These are phyloP conservation scores for Hydrocynus forskahlii DNA, from an alignment of 2,797 vertebrate genomes.

Conservation along the genomic window DNA sequence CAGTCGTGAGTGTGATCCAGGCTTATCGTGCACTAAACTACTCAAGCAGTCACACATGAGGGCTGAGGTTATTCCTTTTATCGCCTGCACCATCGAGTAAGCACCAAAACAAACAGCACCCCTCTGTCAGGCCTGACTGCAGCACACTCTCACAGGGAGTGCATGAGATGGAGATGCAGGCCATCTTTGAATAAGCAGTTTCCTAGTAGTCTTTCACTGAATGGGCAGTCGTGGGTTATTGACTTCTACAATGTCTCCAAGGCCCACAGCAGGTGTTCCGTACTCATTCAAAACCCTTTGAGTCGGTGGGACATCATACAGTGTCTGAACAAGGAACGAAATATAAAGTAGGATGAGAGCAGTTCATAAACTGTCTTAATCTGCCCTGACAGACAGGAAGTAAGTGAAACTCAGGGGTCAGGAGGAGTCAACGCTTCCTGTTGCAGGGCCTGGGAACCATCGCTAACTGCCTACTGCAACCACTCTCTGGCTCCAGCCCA, in stretches of 20 bases:
- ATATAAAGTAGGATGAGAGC: conserved; percentile 29
- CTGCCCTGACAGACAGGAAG: conserved; percentile 71
- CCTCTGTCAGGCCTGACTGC: conserved; percentile 17
- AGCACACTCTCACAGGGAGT: not conserved
- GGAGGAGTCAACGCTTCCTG: conserved; percentile 80
- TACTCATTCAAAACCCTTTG: not conserved
- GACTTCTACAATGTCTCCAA: not conserved
- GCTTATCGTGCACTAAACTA: conserved; percentile 61
- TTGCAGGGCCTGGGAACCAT: conserved; percentile 76
- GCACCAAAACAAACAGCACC: conserved; percentile 43
- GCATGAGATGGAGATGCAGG: not conserved
- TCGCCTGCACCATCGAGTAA: conserved; percentile 43
- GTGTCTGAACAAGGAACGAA: conserved; percentile 3
- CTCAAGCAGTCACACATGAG: conserved; percentile 45
- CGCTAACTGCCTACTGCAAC: conserved; percentile 49
- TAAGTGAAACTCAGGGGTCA: conserved; percentile 72
- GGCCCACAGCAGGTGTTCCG: not conserved
- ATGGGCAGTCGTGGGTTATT: not conserved
- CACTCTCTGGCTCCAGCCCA: conserved; percentile 27
- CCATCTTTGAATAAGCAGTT: conserved; percentile 12
- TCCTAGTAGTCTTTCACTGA: not conserved
- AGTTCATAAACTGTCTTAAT: conserved; percentile 48
- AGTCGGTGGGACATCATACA: not conserved
- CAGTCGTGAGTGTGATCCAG: not conserved
- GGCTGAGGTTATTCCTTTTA: conserved; percentile 31